Base-by-base conservation (phyloP, 2,113 vertebrate species). In the Ictalurus furcatus region DNA sequence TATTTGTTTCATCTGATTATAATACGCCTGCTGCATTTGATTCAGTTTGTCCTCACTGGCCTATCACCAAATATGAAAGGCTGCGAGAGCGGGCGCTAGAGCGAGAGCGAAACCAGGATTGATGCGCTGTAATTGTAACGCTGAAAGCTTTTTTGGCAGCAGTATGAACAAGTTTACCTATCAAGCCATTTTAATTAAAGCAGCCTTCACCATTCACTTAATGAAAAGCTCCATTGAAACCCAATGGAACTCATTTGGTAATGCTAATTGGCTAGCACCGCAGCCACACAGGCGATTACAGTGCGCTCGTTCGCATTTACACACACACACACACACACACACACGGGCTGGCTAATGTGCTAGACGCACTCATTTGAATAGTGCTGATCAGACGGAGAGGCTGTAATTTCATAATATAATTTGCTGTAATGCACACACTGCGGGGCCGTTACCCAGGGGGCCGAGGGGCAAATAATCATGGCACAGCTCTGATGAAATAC, bases 131-230 rank as follows among this genome's bases (percentile, higher is more conserved):
- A 89, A 89, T 92, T 88, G 80, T 87, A 85, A 93, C 92, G 90
- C 88, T 91, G 80, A 88, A 90, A 94, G 92, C 90, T 92, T 91
- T 90, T 93, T 87, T 92, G 90, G 92, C 90, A 84, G 78, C 44
- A 19, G 84, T 86, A 65, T 86, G 85, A 79, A 84, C 83, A 88
- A 89, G 91, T 92, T 92, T 93, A 93, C 89, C 91, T 78, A 84
- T 92, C 88, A 90, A 90, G 84, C 86, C 85, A 85, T 92, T 93
- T 95, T 93, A 94, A 95, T 95, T 93, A 94, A 91, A 92, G 89
- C 88, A 86, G 89, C 90, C 92, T 91, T 92, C 89, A 84, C 90
- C 85, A 92, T 90, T 92, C 91, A 85, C 88, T 67, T 78, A 91
- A 92, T 93, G 91, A 90, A 93, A 91, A 91, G 92, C 84, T 91